Percentiles rank a stretch among this genome's conserved stretches.
Evolutionary conservation across 2,113 vertebrate genomes (phyloP).

Genomic region (Embiotoca jacksoni): DNA sequence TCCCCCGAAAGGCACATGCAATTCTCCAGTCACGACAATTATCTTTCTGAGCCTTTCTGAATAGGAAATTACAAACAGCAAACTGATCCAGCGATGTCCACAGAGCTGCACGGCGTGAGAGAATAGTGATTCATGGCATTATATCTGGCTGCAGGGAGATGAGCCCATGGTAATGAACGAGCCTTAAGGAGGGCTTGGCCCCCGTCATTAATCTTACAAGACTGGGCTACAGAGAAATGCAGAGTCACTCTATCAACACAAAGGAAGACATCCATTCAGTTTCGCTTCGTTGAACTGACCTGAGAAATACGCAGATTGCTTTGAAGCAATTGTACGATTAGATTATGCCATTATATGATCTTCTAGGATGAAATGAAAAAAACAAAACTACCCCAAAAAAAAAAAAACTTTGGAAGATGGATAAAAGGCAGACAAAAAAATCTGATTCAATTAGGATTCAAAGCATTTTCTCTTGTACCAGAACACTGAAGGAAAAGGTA

Average conservation of each 20-base stretch:
- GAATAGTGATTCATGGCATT: slow-evolving; percentile 76
- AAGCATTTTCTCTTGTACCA: slow-evolving; percentile 26
- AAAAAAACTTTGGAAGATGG: slow-evolving; percentile 16
- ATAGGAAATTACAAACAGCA: slow-evolving; percentile 57
- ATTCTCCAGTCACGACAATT: slow-evolving; percentile 9
- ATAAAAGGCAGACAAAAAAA: slow-evolving; percentile 20
- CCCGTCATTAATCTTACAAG: slow-evolving; percentile 74
- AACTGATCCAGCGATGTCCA: slow-evolving; percentile 46
- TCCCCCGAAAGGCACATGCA: slow-evolving; percentile 5
- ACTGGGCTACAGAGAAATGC: slow-evolving; percentile 56
- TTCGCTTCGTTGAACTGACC: slow-evolving; percentile 58
- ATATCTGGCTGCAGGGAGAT: slow-evolving; percentile 70
- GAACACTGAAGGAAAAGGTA: slow-evolving; percentile 23
- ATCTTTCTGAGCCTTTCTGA: slow-evolving; percentile 34
- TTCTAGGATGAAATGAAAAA: slow-evolving; percentile 36
- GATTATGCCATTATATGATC: slow-evolving; percentile 36
- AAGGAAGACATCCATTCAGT: slow-evolving; percentile 72
- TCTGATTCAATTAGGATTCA: slow-evolving; percentile 42
- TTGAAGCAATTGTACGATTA: slow-evolving; percentile 63
- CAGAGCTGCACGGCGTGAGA: slow-evolving; percentile 17
- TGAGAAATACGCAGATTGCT: slow-evolving; percentile 51
- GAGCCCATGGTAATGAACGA: slow-evolving; percentile 73
- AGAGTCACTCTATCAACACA: slow-evolving; percentile 74
- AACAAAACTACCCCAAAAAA: slow-evolving; percentile 14
- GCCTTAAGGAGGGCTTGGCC: slow-evolving; percentile 71